Base-by-base conservation (phyloP, 2,113 vertebrate species). In the Chrysemys picta region DNA sequence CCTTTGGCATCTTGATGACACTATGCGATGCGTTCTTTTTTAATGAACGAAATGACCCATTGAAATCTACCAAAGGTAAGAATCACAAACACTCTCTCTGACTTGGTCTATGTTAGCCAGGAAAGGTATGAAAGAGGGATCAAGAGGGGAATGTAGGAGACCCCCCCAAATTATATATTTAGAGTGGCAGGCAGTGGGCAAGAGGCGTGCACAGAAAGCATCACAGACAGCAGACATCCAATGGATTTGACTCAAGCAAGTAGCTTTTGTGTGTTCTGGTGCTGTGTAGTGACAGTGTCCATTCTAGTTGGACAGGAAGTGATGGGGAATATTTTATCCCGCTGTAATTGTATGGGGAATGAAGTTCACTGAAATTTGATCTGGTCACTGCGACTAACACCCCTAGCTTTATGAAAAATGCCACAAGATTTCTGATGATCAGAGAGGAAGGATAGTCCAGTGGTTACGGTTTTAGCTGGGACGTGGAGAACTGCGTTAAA, bases 21-120 rank as follows among this genome's bases (percentile, higher is more conserved):
- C 31, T 95, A 24, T 29, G 85, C 5, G 76, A 96, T 38, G 95
- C 96, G 2, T 1, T 0, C 1, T 98, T 97, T 84, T 90, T n/a
- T 57, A 0, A 0, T 0, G 8, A 10, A 47, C 0, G 0, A 0
- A 0, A 29, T 0, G n/a, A 4, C 0, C 57, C 4, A 16, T 57
- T 0, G 3, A 0, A 31, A 13, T 3, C 5, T 0, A 0, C 0
- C 0, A 13, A 21, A 0, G 85, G 90, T 97, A 95, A 95, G 82
- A 79, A 59, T 4, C 54, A 50, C 78, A 19, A 91, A 95, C 80
- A 9, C 8, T 65, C 29, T 12, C 35, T 93, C 80, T 80, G 47
- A 47, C 10, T 9, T 45, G 25, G 17, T n/a, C 25, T 59, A 25
- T 2, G 47, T 22, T 35, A 69, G 38, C 24, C 57, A 75, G 1